Base-by-base conservation (phyloP, 2,797 vertebrate species). In the Cossypha heuglini region DNA sequence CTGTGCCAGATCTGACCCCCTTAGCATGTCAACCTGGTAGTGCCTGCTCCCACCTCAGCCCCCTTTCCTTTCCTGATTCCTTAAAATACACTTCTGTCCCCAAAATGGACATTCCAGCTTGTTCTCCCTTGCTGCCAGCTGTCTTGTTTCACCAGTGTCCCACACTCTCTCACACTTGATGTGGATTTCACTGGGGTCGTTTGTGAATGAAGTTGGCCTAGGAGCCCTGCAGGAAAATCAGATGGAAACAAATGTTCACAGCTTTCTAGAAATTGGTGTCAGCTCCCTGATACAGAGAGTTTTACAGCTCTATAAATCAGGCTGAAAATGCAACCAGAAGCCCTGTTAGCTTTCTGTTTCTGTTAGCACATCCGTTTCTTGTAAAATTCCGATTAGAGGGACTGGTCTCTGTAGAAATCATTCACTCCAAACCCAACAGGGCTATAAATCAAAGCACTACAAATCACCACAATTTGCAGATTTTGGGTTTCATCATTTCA, bases 291-390 rank as follows among this genome's bases (percentile, higher is more conserved):
- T 97, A 95, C 92, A 84, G 92, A 89, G 93, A 89, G 94, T 95
- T 97, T 97, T 97, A 97, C 94, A 95, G 91, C 95, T 94, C 95
- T 94, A 96, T 97, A 96, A 97, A 97, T 97, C 96, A 96, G 90
- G 93, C 93, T 91, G 94, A 97, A 97, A 97, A 96, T 94, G 96
- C 96, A 97, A 96, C 94, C 96, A 97, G 96, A 97, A 97, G 96
- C 96, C 93, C 89, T 81, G 86, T 90, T 96, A 92, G 96, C 86
- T 95, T 93, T 95, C 96, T 94, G 94, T 97, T 96, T 92, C 88
- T 91, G 95, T 82, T 82, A 95, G 95, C 90, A 78, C 91, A 94
- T 95, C 93, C 75, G 93, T 94, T 96, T 95, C 88, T 96, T 95
- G 94, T 88, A 93, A 95, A 95, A 93, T 76, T 79, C 86, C 62